A percentile compares a stretch with the other conserved stretches of the same genome.
These are phyloP conservation scores for Cantharis lateralis DNA, from an alignment of 2,888 invertebrate genomes.

Conservation along the genomic window DNA sequence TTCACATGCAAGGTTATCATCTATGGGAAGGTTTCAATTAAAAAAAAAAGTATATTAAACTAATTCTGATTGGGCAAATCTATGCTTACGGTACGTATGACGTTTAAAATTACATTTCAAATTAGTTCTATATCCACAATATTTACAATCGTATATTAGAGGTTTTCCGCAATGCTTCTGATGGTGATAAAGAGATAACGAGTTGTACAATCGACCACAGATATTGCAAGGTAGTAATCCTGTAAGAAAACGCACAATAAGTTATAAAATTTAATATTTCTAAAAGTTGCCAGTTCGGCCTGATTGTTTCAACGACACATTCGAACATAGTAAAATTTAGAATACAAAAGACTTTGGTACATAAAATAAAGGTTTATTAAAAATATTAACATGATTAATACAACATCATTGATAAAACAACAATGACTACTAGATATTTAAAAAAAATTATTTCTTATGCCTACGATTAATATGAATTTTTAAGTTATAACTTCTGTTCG, in stretches of 20 bases:
- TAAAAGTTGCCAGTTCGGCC: background rate
- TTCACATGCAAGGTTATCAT: background rate
- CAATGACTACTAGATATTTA: background rate
- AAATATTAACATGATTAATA: background rate
- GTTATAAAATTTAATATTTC: background rate
- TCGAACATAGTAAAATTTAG: background rate
- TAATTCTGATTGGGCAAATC: background rate
- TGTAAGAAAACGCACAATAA: constrained; percentile 1
- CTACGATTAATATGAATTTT: constrained; percentile 58
- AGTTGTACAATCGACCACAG: background rate
- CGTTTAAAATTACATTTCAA: constrained; percentile 17
- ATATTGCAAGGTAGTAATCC: background rate
- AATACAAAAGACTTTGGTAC: background rate
- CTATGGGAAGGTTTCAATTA: background rate
- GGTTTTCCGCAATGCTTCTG: constrained; percentile 6
- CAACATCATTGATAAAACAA: background rate
- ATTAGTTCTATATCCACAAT: constrained; percentile 9
- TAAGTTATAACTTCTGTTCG: constrained; percentile 60
- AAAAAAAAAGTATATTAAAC: background rate
- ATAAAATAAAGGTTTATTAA: background rate
- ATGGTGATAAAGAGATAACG: constrained; percentile 5
- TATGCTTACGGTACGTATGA: constrained; percentile 8
- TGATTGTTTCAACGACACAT: background rate
- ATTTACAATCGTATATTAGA: background rate
- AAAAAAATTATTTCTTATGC: constrained; percentile 41